Conservation (phyloP, 2,113 vertebrate genomes). For the Lagopus leucura region DNA sequence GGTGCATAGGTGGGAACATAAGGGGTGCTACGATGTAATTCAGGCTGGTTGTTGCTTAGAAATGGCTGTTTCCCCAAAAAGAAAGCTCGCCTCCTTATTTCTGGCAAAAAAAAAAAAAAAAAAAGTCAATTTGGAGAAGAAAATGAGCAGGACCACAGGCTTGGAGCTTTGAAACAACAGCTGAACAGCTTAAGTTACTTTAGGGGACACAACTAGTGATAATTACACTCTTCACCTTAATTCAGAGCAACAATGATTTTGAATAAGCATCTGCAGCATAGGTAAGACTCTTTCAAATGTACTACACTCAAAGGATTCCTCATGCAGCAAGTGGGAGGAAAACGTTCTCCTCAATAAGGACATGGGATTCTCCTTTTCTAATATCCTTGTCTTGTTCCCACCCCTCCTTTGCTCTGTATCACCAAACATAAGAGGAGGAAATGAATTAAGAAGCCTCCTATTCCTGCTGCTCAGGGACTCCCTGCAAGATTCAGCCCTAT, state of each 20-base stretch:
- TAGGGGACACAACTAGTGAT: fast-evolving
- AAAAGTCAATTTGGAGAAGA: background rate
- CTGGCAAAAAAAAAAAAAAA: background rate
- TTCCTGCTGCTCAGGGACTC: background rate
- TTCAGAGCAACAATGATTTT: background rate
- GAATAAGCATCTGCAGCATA: background rate
- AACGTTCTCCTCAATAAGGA: background rate
- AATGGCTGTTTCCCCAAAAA: background rate
- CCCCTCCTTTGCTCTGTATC: background rate
- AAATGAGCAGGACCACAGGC: background rate
- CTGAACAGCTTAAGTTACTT: background rate
- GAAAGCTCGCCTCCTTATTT: background rate
- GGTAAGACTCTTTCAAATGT: background rate
- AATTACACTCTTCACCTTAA: background rate
- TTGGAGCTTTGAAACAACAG: background rate
- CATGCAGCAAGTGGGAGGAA: background rate
- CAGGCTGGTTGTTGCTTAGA: background rate
- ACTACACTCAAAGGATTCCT: background rate
- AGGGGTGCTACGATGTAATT: background rate
- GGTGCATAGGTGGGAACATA: background rate
- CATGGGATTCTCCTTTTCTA: background rate
- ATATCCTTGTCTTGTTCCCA: background rate
- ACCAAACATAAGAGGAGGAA: background rate
- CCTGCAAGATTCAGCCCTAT: background rate
- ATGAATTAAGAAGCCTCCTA: background rate